Conservation (phyloP, 2,113 vertebrate genomes). For the Odocoileus virginianus region DNA sequence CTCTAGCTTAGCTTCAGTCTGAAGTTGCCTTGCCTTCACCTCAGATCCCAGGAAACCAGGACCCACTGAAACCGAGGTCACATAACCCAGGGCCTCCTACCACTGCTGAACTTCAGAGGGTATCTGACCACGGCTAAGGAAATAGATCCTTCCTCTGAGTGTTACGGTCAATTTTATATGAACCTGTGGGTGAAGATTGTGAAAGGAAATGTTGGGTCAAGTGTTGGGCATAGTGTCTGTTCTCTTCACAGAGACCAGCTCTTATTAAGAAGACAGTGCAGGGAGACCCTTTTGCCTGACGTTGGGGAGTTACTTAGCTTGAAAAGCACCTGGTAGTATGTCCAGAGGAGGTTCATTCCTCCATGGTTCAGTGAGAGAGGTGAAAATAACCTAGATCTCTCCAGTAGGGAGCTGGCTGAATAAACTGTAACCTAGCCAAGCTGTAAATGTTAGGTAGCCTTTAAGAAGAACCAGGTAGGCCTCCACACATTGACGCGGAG, state of each 20-base stretch:
- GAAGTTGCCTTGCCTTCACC: background rate
- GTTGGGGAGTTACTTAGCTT: background rate
- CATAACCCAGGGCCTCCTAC: background rate
- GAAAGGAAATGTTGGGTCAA: background rate
- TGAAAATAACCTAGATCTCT: background rate
- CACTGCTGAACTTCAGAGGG: background rate
- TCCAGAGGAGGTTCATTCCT: background rate
- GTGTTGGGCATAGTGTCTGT: background rate
- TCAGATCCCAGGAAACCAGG: background rate
- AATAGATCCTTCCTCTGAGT: background rate
- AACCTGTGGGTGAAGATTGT: background rate
- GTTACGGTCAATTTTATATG: background rate
- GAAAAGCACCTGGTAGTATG: background rate
- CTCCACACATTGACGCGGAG: background rate
- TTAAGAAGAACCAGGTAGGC: background rate
- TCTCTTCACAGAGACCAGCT: background rate
- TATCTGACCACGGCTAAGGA: background rate
- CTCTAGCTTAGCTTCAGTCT: background rate
- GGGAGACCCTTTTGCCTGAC: background rate
- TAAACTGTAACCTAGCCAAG: background rate
- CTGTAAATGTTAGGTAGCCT: background rate
- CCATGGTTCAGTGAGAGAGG: background rate
- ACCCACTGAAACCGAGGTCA: background rate
- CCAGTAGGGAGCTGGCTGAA: background rate
- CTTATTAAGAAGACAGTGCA: background rate